Conservation (phyloP, 2,797 vertebrate genomes). For the Poecilia wingei region DNA sequence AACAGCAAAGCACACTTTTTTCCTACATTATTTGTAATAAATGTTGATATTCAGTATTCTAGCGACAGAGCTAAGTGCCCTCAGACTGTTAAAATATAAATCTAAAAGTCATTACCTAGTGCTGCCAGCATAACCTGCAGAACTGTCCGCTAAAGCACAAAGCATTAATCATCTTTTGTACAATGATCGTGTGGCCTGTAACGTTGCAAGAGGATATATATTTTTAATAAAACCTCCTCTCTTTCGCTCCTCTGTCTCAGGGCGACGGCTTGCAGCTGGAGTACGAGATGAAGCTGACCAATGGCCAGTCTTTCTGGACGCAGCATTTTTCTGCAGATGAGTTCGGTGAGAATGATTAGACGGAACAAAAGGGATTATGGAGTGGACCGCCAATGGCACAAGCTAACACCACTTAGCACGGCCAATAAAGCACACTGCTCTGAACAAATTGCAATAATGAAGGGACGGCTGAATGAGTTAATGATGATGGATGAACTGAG, state of each 20-base stretch:
- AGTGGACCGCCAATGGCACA: slow-evolving; percentile 62
- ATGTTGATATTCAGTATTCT: slow-evolving; percentile 7
- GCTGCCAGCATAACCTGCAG: slow-evolving; percentile 17
- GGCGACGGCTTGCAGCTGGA: slow-evolving; percentile 90
- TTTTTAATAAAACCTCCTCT: slow-evolving; percentile 24
- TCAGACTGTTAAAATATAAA: slow-evolving; percentile 28
- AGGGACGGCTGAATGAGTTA: slow-evolving; percentile 69
- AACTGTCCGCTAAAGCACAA: slow-evolving; percentile 6
- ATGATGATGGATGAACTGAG: slow-evolving; percentile 73
- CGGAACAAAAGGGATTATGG: slow-evolving; percentile 55
- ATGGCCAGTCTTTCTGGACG: slow-evolving; percentile 95
- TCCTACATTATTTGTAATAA: slow-evolving; percentile 2
- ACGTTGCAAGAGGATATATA: slow-evolving; percentile 7
- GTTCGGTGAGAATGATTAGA: slow-evolving; percentile 85
- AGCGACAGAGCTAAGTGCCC: slow-evolving; percentile 16
- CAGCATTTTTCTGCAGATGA: slow-evolving; percentile 94
- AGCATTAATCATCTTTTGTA: slow-evolving; percentile 36
- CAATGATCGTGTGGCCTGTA: slow-evolving; percentile 24
- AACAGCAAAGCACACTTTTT: slow-evolving; percentile 1
- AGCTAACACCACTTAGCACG: slow-evolving; percentile 73
- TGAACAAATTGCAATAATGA: slow-evolving; percentile 80
- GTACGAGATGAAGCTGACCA: slow-evolving; percentile 94
- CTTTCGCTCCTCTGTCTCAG: slow-evolving; percentile 62
- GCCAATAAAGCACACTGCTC: slow-evolving; percentile 77
- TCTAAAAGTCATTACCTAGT: slow-evolving; percentile 14